Base-by-base conservation (phyloP, 2,888 invertebrate genomes). In the Ephialtes manifestator region DNA sequence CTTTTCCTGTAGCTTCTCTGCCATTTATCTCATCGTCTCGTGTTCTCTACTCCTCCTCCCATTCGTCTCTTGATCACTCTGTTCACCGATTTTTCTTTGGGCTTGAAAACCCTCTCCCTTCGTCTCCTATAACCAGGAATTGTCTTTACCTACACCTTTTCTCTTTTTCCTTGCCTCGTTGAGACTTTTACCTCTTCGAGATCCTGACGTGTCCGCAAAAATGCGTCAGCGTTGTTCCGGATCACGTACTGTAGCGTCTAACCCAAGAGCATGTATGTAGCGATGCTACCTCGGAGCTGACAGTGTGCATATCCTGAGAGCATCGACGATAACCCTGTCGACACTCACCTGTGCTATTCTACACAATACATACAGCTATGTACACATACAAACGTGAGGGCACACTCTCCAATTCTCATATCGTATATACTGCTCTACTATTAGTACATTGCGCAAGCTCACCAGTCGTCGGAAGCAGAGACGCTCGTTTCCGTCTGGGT, bases 401-500 rank as follows among this genome's bases (percentile, higher is more conserved):
- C 65, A 65, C 39, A 65, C 39, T 65, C 65, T 39, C 65, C 35
- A 20, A 65, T 65, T 65, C 65, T 65, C 65, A 31, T 63, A 35
- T 35, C 8, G 63, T 35, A 31, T 8, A 39, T 11, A 65, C 18
- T 2, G 43, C 39, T 65, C 18, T 18, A 75, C 39, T 63, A 48
- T 60, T 74, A 74, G 74, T 74, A 60, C 74, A 60, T 60, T 75
- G 48, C 39, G 65, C 39, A 39, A 65, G 65, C 65, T 65, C 39
- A 65, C 20, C 77, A 58, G 77, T 58, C 68, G 77, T 70, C 68
- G 58, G 8, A 46, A 78, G 77, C 77, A 68, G 68, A 28, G 68
- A 68, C 77, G 65, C 65, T 58, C 43, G 71, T 80, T 81, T 81
- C 78, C 89, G 89, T 90, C 87, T 84, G 80, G 87, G 84, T 86